These are phyloP conservation scores for Riptortus pedestris DNA, from an alignment of 1,140 invertebrate species.

Conservation along the genomic window DNA sequence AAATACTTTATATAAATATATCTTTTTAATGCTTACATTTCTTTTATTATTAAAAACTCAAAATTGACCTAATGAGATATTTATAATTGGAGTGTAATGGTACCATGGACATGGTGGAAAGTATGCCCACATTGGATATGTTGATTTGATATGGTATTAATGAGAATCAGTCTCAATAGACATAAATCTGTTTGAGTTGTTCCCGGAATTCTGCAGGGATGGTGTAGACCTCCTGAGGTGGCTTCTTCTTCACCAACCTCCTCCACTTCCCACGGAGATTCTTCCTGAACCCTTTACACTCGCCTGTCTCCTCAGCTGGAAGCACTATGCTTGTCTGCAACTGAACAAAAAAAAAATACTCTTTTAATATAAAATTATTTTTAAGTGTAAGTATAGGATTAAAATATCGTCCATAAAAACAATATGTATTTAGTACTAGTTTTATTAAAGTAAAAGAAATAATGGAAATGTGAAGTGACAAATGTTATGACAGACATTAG, in stretches of 20 bases:
- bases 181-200: conserved; percentile 78
- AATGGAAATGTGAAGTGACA: too few species aligned
- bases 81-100: background rate
- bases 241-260: conserved; percentile 67
- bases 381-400: background rate
- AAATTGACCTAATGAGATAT: background rate
- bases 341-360: conserved; percentile 19
- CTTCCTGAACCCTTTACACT: conserved; percentile 59
- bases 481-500: too few species aligned
- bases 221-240: conserved; percentile 63
- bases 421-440: too few species aligned
- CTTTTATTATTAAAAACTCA: background rate
- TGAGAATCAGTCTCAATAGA: conserved; percentile 50
- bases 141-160: background rate
- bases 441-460: too few species aligned
- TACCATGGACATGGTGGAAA: background rate
- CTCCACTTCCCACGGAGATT: conserved; percentile 71
- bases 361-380: conserved; percentile 6
- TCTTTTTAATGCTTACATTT: background rate
- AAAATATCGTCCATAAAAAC: background rate
- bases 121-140: background rate
- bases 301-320: conserved; percentile 57
- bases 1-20: background rate
- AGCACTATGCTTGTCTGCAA: conserved; percentile 49
- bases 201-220: conserved; percentile 75